Evolutionary conservation across 2,113 vertebrate species (phyloP).

Genomic region (Chinchilla lanigera): DNA sequence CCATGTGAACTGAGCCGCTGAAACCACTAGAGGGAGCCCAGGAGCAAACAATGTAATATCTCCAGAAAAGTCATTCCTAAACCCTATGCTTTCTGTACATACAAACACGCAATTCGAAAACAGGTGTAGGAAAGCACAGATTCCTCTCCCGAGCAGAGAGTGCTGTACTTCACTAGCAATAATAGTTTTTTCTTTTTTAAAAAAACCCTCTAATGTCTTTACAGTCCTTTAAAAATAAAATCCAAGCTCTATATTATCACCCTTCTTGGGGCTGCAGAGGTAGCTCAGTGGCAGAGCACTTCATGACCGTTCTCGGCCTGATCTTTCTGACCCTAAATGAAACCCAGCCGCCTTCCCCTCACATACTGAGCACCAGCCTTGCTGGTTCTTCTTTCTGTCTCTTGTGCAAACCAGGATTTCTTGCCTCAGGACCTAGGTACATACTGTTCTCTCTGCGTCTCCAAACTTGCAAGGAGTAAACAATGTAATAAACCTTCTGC

Average conservation of each 20-base stretch:
- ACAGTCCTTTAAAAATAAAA: conserved; percentile 24
- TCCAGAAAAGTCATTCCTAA: background rate
- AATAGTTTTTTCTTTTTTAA: background rate
- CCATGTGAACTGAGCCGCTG: background rate
- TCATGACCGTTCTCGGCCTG: background rate
- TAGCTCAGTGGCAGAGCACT: too few species aligned
- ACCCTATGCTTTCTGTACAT: background rate
- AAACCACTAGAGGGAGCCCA: conserved; percentile 67
- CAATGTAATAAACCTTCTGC: background rate
- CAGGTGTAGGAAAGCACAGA: background rate
- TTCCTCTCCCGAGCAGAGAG: background rate
- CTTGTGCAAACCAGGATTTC: background rate
- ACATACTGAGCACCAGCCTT: background rate
- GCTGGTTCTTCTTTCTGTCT: background rate
- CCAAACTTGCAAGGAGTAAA: background rate
- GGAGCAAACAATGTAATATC: background rate
- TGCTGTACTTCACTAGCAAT: background rate
- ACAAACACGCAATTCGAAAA: background rate
- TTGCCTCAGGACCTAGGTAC: background rate
- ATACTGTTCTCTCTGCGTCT: background rate
- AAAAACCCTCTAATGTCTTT: background rate
- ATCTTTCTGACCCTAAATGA: background rate
- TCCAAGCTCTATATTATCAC: too few species aligned
- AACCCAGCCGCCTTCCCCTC: background rate
- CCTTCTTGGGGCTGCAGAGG: too few species aligned